Evolutionary conservation across 2,888 invertebrate species (phyloP), one percentile per base, ranked within the genome.

Genomic region (Leucophora obtusa): DNA sequence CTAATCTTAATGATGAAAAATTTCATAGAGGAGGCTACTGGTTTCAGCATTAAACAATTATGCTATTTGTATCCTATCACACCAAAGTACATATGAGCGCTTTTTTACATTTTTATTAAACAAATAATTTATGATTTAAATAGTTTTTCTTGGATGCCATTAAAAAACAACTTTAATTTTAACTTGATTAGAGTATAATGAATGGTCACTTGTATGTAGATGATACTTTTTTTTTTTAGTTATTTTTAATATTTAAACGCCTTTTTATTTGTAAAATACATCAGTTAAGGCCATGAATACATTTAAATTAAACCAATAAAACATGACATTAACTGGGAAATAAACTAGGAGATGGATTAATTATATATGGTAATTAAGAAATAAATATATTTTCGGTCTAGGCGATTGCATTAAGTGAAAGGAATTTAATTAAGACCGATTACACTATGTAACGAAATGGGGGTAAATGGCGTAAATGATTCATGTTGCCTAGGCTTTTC

Each of bases 1-100:
- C 38, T 14, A n/a, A 53, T 14, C 28, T 58, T 63, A 72, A 71
- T 80, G 72, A 80, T 72, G 69, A 68, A 69, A 80, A 72, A 69
- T 69, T 28, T 51, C 24, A 11, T 62, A 24, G 66, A 65, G 60
- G 56, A 60, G 38, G 65, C 70, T 70, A 74, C 74, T 79, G 79
- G 63, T 73, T 62, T 60, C 66, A 72, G 15, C 80, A 72, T 33
- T 63, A 60, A 70, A 60, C 60, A 70, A 71, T 70, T 73, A 76
- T 68, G 18, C 47, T 8, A 62, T 72, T 53, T 21, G 38, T 9
- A 24, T 10, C 51, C 53, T 69, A 62, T 43, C 63, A 59, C 6
- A 28, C 28, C 3, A 6, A 28, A 7, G 7, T 28, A 7, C 28
- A 28, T 21, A 54, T 35, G 43, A 17, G 24, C 24, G 17, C 43